These are phyloP conservation scores for Chrysopilus asiliformis DNA, from an alignment of 2,888 invertebrate species.

Conservation along the genomic window DNA sequence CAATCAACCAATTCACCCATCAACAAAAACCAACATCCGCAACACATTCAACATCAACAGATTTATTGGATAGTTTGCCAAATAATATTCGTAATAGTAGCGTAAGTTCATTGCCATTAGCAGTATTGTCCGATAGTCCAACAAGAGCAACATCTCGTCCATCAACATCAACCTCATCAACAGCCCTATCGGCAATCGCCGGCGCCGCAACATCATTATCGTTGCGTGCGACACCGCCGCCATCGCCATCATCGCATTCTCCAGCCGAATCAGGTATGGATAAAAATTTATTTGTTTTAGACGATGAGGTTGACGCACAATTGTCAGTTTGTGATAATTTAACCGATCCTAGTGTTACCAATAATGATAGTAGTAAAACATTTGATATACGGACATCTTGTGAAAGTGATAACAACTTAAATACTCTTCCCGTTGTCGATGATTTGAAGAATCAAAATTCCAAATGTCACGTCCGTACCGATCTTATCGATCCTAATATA, in stretches of 20 bases:
- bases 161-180: not conserved
- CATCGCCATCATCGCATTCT: too few relatives aligned
- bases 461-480: conserved; percentile 10
- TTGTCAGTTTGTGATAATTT: conserved; percentile 9
- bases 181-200: not conserved
- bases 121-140: too few relatives aligned
- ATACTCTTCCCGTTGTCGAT: conserved; percentile 3
- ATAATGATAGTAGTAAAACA: conserved; percentile 7
- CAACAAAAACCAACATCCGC: too few relatives aligned
- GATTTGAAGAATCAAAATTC: conserved; percentile 5
- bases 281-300: conserved; percentile 10
- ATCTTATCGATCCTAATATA: conserved; percentile 7
- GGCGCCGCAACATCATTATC: not conserved
- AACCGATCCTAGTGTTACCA: conserved; percentile 2
- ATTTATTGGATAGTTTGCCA: too few relatives aligned
- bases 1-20: too few relatives aligned
- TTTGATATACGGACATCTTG: conserved; percentile 6
- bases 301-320: conserved; percentile 6
- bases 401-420: conserved; percentile 16
- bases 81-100: too few relatives aligned
- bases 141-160: not conserved
- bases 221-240: not conserved
- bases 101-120: too few relatives aligned
- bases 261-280: conserved; percentile 12
- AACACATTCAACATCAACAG: too few relatives aligned